Base-by-base conservation (phyloP, 2,888 invertebrate species). In the Apodemia zela region DNA sequence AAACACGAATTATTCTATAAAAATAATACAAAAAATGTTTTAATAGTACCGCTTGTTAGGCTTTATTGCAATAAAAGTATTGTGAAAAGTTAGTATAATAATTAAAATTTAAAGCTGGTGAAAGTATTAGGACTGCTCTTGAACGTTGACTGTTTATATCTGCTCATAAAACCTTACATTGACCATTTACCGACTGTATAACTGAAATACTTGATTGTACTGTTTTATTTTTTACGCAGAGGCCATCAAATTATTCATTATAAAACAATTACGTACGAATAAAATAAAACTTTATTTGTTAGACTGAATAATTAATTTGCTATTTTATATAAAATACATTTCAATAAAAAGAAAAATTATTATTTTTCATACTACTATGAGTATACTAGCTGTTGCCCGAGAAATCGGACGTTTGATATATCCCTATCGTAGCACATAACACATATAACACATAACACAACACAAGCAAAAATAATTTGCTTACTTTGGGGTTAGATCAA, bases 161-260 rank as follows among this genome's bases (percentile, higher is more conserved):
- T 74, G 80, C 77, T 42, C 77, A 77, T 88, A 84, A 88, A 89
- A 76, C 72, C 76, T 77, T 73, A 79, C 81, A 87, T 87, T 87
- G 87, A 85, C 85, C 87, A 84, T 84, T 81, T 79, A 79, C 81
- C 78, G 75, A 66, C 69, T 77, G 80, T 83, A 79, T 79, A 76
- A 76, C 69, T 72, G 75, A 60, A 54, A 62, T 83, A 84, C 85
- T 85, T 84, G 84, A 83, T 83, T 85, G 75, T 59, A 65, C 64
- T 69, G 58, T 72, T 76, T 74, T 42, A 42, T 75, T 75, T 72
- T 67, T 54, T 25, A 25, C 54, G 13, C 25, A 15, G 54, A 21
- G 25, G 25, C 25, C 54, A 54, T 54, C 54, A 54, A 54, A 54
- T 54, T 54, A 54, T 54, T 54, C 54, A 25, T 25, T 54, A 54